Percentiles rank a stretch among this genome's conserved stretches.
phyloP scores from a whole-genome alignment of 2,113 vertebrate genomes.

The Isurus oxyrinchus region DNA sequence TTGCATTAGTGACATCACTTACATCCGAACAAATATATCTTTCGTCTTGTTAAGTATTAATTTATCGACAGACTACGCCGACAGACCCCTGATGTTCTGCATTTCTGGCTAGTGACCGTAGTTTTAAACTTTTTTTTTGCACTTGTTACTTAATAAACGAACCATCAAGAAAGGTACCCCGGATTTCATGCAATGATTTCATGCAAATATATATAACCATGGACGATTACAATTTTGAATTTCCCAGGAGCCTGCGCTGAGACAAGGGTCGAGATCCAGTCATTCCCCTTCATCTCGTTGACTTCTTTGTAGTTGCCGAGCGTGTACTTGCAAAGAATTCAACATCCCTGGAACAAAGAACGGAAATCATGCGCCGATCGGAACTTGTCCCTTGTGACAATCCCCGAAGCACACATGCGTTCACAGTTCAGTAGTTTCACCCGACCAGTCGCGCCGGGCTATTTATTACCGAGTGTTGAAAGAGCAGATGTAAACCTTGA shows the following conservation, averaged over 20 bases:
- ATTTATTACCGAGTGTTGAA: background rate
- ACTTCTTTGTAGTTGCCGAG: background rate
- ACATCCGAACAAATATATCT: background rate
- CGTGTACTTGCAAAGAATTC: background rate
- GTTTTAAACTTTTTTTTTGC: background rate
- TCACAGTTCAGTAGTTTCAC: background rate
- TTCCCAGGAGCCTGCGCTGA: background rate
- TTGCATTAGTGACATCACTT: background rate
- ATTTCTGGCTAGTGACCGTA: background rate
- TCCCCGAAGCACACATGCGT: background rate
- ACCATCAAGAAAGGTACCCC: background rate
- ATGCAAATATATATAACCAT: background rate
- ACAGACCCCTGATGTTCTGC: background rate
- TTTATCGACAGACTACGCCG: background rate
- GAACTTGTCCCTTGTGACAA: background rate
- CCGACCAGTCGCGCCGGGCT: background rate
- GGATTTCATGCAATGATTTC: background rate
- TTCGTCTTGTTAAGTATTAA: background rate
- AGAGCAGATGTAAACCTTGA: background rate
- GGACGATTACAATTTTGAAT: background rate
- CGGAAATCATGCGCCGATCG: background rate
- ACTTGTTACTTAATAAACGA: background rate
- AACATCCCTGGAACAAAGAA: background rate
- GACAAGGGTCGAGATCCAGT: background rate
- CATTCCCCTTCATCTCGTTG: background rate